phyloP scores from a whole-genome alignment of 2,113 vertebrate genomes.

The Lepisosteus osseus region DNA sequence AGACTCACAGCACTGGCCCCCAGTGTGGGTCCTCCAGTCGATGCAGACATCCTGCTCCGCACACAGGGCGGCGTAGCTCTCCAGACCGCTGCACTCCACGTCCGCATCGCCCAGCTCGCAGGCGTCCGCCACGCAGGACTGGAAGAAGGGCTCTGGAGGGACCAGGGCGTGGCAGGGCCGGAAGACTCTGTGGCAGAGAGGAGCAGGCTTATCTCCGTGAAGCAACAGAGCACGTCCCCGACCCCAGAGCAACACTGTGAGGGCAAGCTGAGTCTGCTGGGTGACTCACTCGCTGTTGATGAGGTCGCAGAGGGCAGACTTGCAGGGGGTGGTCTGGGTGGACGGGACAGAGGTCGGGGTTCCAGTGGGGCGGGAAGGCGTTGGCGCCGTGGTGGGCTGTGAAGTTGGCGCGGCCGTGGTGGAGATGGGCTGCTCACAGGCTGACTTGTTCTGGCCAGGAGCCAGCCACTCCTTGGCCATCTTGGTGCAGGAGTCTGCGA shows the following conservation, averaged over 20 bases:
- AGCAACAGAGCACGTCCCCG: no score
- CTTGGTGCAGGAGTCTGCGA: constrained; percentile 47
- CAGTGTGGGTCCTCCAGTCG: constrained; percentile 60
- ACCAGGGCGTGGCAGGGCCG: neutral
- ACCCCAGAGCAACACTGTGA: neutral
- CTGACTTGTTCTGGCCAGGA: neutral
- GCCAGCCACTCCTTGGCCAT: neutral
- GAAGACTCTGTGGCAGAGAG: neutral
- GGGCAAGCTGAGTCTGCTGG: neutral
- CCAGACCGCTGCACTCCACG: constrained; percentile 69
- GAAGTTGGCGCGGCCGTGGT: neutral
- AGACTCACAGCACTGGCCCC: constrained; percentile 61
- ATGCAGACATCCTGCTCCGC: constrained; percentile 55
- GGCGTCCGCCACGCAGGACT: constrained; percentile 65
- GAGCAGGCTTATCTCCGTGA: neutral
- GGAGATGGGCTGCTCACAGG: neutral
- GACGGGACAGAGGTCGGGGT: neutral
- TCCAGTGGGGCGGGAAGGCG: no score
- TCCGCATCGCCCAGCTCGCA: constrained; percentile 40
- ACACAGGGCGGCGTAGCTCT: constrained; percentile 61
- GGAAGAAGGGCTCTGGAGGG: constrained; percentile 45
- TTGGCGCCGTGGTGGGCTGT: neutral
- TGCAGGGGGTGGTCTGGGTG: neutral
- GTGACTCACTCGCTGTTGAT: neutral
- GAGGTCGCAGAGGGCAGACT: neutral